These are phyloP conservation scores for Nysson spinosus DNA, from an alignment of 2,888 invertebrate species.

Conservation along the genomic window DNA sequence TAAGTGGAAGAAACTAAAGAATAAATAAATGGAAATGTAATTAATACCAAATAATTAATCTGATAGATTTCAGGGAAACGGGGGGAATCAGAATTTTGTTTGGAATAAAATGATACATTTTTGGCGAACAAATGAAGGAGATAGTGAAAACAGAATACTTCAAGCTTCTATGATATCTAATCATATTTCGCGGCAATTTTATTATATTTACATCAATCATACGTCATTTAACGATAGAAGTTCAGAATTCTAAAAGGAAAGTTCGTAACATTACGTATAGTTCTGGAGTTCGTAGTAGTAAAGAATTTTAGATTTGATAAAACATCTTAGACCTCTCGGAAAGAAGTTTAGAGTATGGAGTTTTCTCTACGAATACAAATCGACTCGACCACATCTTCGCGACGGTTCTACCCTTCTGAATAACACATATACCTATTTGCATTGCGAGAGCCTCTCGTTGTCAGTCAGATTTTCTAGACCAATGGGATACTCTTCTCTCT, in stretches of 20 bases:
- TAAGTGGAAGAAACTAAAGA: too few species aligned
- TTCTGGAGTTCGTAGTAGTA: conserved; percentile 7
- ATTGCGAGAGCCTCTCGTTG: conserved; percentile 45
- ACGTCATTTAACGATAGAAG: neutral
- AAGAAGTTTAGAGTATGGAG: conserved; percentile 27
- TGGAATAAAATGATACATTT: too few species aligned
- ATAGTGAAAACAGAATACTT: too few species aligned
- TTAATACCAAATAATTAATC: too few species aligned
- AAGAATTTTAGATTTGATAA: conserved; percentile 40
- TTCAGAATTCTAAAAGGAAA: neutral
- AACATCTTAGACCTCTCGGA: conserved; percentile 28
- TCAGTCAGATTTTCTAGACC: conserved; percentile 53
- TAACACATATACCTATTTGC: conserved; percentile 53
- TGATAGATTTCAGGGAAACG: too few species aligned
- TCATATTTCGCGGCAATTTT: too few species aligned
- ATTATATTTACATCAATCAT: too few species aligned
- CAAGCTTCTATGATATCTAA: too few species aligned
- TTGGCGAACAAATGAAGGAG: too few species aligned
- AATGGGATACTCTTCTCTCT: conserved; percentile 12
- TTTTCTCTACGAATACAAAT: conserved; percentile 55
- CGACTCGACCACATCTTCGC: conserved; percentile 37
- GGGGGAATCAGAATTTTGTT: too few species aligned
- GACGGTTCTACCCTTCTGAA: conserved; percentile 47
- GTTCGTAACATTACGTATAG: too few species aligned
- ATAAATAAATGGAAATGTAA: too few species aligned